Base-by-base conservation (phyloP, 2,797 vertebrate genomes). In the Fistularia commersonii region DNA sequence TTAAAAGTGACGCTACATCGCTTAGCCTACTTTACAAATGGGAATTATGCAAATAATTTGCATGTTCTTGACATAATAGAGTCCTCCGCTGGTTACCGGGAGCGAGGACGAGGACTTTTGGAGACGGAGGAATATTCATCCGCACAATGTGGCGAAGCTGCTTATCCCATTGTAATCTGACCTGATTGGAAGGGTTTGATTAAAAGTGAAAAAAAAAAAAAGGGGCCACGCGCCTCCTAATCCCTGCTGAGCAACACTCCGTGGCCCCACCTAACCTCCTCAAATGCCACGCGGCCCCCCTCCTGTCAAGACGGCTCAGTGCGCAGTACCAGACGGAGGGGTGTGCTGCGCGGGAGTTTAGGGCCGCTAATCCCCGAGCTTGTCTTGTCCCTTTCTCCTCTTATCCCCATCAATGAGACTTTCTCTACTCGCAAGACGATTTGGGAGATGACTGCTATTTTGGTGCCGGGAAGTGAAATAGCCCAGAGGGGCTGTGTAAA, bases 191-290 rank as follows among this genome's bases (percentile, higher is more conserved):
- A 77, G 76, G 74, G 77, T 88, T 85, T 87, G 82, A 90, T 89
- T 88, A 88, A 85, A 87, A 87, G 73, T 46, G n/a, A n/a, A n/a
- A n/a, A n/a, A n/a, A n/a, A n/a, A n/a, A n/a, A 77, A 89, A 86
- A 76, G 81, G 74, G 81, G 85, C 71, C 83, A 85, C 76, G 65
- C 81, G 69, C 78, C 74, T 79, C 55, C 78, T 87, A 87, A 87
- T 80, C 83, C 83, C 75, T 6, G 63, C 69, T 67, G 83, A 87
- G 79, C 77, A 69, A 65, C 50, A 51, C 77, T 82, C 67, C 51
- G 53, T 69, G 80, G 79, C 80, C 80, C 76, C 66, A 39, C 61
- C 74, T 83, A 69, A 85, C 84, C 79, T 72, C 51, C 51, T 62
- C 64, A 77, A 73, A 81, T 68, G 64, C 76, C 81, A 66, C 57